Conservation (phyloP, 2,888 invertebrate species). For the Ormyrus nitidulus region DNA sequence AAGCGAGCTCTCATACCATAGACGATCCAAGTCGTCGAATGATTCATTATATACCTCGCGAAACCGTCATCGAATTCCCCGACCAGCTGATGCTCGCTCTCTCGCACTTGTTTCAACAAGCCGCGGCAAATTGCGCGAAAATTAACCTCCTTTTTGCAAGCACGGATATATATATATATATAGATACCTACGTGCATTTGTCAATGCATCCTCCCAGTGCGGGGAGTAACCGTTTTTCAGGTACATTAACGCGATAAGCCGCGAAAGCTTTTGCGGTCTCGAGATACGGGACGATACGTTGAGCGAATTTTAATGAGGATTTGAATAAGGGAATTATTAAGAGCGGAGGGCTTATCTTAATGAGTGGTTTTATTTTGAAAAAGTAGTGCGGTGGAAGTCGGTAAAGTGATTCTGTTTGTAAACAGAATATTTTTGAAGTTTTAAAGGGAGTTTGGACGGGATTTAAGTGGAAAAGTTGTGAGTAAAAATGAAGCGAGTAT, state of each 20-base stretch:
- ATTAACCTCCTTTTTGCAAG: constrained; percentile 33
- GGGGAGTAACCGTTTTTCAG: constrained; percentile 23
- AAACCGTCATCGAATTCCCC: constrained; percentile 1
- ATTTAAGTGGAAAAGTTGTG: no score
- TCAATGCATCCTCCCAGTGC: background rate
- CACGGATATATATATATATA: background rate
- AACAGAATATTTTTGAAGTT: no score
- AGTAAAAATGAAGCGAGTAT: no score
- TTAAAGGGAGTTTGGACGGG: no score
- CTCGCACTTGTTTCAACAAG: constrained; percentile 21
- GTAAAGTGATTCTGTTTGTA: no score
- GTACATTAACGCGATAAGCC: constrained; percentile 2
- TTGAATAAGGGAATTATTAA: background rate
- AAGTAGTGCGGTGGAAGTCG: no score
- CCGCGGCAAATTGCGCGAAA: constrained; percentile 23
- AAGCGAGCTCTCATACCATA: no score
- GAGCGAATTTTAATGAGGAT: background rate
- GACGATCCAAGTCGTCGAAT: no score
- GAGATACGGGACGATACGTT: background rate
- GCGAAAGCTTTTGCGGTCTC: background rate
- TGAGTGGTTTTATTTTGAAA: background rate
- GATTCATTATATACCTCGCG: no score
- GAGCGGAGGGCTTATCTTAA: background rate
- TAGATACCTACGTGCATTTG: background rate
- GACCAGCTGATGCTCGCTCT: background rate